Evolutionary conservation across 2,797 vertebrate species (phyloP).

Genomic region (Jordanella pulchra): DNA sequence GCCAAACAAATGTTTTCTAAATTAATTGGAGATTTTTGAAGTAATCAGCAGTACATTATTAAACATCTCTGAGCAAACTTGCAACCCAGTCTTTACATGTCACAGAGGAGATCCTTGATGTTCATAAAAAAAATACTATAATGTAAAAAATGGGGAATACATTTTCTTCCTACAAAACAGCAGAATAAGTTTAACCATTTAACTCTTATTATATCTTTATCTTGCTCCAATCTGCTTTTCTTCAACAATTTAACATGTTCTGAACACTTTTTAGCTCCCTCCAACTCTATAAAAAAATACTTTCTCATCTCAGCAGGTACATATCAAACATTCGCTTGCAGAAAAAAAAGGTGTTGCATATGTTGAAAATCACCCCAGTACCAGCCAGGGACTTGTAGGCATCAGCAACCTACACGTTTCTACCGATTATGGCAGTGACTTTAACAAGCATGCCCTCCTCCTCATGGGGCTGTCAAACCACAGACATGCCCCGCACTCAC

Average conservation of each 20-base stretch:
- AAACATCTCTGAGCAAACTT: neutral
- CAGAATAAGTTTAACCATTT: conserved; percentile 2
- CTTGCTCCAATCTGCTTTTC: conserved; percentile 7
- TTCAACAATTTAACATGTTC: conserved; percentile 2
- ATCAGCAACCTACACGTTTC: conserved; percentile 45
- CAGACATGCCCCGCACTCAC: conserved; percentile 15
- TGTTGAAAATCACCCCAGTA: conserved; percentile 21
- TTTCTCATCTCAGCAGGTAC: conserved; percentile 13
- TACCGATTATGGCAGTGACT: conserved; percentile 37
- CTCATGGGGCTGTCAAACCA: conserved; percentile 27
- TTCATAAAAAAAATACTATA: too few species aligned
- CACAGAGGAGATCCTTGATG: neutral
- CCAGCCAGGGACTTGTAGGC: conserved; percentile 19
- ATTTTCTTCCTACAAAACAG: conserved; percentile 10
- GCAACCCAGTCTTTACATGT: neutral
- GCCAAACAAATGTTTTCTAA: neutral
- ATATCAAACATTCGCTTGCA: conserved; percentile 22
- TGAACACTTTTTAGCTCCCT: conserved; percentile 18
- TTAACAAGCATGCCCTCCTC: conserved; percentile 37
- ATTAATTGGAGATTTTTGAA: neutral
- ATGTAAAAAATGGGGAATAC: neutral
- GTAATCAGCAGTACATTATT: neutral
- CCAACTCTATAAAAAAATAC: conserved; percentile 24
- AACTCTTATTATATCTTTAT: conserved; percentile 3
- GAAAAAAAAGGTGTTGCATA: conserved; percentile 7